These are phyloP conservation scores for Chiroxiphia lanceolata DNA, from an alignment of 2,797 vertebrate genomes.

Conservation along the genomic window DNA sequence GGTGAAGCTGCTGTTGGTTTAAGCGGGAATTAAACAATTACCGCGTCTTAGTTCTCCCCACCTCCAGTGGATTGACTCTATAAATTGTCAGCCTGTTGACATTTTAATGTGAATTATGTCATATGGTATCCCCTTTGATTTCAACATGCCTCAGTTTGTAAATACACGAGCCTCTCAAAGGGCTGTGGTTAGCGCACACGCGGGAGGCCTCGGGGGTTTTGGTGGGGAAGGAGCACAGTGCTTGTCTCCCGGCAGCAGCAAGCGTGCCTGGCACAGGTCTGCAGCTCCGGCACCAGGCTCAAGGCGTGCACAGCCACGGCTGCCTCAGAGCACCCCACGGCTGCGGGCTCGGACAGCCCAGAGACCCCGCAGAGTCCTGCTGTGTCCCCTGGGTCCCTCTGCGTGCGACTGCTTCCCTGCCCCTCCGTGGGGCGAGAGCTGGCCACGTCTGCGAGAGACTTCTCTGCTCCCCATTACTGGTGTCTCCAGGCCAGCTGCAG, in stretches of 20 bases:
- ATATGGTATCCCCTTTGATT: conserved; percentile 99
- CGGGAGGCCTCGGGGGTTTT: conserved; percentile 89
- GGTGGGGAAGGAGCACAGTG: conserved; percentile 80
- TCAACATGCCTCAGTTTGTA: conserved; percentile 98
- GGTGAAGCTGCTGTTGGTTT: conserved; percentile 76
- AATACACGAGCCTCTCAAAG: conserved; percentile 98
- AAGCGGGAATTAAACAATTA: conserved; percentile 84
- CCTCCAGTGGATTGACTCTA: conserved; percentile 84
- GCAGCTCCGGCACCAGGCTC: not conserved
- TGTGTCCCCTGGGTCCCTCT: fast-evolving
- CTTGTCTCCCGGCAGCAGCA: not conserved
- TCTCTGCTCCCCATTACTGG: fast-evolving
- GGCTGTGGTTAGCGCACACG: conserved; percentile 95
- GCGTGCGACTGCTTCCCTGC: not conserved
- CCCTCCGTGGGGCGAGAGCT: fast-evolving
- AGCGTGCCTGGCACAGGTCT: conserved; percentile 4
- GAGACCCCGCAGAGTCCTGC: fast-evolving
- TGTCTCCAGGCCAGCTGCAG: fast-evolving
- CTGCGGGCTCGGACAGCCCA: fast-evolving
- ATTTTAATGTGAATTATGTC: conserved; percentile 99
- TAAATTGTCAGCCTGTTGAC: conserved; percentile 95
- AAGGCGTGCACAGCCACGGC: fast-evolving
- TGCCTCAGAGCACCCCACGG: fast-evolving
- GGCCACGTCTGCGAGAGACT: fast-evolving
- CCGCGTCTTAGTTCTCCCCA: conserved; percentile 81